These are phyloP conservation scores for Fabriciana adippe DNA, from an alignment of 2,888 invertebrate genomes.

Conservation along the genomic window DNA sequence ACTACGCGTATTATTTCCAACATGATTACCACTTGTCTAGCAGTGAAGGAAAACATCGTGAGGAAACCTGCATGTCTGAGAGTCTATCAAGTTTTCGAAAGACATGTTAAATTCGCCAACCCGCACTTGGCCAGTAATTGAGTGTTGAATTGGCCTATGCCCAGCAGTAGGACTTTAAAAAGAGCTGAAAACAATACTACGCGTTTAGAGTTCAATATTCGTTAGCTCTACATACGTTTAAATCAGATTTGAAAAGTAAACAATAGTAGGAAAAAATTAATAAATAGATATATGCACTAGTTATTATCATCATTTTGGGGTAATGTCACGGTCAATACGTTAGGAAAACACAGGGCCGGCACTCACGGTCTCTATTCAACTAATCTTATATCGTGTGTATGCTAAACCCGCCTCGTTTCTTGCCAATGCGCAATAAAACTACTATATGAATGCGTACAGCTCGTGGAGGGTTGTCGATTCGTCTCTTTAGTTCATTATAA, in stretches of 20 bases:
- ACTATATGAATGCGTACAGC: conserved; percentile 16
- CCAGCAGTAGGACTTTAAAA: too few species aligned
- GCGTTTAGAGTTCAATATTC: too few species aligned
- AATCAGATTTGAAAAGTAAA: not conserved
- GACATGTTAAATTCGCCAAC: too few species aligned
- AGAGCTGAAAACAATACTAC: too few species aligned
- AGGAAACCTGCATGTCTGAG: too few species aligned
- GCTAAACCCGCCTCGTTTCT: conserved; percentile 52
- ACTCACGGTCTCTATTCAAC: conserved; percentile 45
- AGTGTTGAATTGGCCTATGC: too few species aligned
- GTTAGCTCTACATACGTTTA: too few species aligned
- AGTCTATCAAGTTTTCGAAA: too few species aligned
- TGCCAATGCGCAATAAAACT: conserved; percentile 67
- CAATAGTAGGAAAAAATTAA: not conserved
- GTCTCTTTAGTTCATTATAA: not conserved
- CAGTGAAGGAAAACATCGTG: too few species aligned
- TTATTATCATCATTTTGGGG: conserved; percentile 22
- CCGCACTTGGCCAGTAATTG: too few species aligned
- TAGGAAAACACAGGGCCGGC: conserved; percentile 39
- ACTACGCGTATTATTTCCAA: too few species aligned
- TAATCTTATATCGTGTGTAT: conserved; percentile 71
- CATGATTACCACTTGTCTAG: too few species aligned
- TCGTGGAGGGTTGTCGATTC: conserved; percentile 17
- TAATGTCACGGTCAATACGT: conserved; percentile 36
- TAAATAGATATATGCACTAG: conserved; percentile 1